These are phyloP conservation scores for Pseudopipra pipra DNA, from an alignment of 2,113 vertebrate species.

Conservation along the genomic window DNA sequence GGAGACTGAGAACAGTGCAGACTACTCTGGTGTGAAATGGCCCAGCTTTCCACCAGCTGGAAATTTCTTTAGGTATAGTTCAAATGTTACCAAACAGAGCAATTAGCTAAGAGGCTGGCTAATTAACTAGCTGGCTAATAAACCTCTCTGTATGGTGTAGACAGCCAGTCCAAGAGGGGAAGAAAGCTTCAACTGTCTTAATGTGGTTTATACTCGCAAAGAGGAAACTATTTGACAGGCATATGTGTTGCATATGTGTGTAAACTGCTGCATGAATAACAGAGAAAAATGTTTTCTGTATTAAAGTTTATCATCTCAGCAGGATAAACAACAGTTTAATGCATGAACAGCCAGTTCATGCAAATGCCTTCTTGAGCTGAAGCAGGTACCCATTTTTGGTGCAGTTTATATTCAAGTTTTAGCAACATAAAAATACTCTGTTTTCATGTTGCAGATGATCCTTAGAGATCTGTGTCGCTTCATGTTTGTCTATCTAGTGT, in stretches of 20 bases:
- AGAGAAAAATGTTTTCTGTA: neutral
- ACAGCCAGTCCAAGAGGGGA: neutral
- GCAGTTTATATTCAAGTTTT: neutral
- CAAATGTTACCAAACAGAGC: neutral
- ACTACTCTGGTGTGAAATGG: neutral
- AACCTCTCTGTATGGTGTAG: neutral
- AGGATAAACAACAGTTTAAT: neutral
- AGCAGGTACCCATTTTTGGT: neutral
- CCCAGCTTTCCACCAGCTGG: neutral
- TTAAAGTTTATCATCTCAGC: neutral
- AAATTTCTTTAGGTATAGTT: neutral
- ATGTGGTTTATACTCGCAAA: neutral
- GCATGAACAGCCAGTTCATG: neutral
- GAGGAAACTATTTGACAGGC: neutral
- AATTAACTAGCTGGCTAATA: neutral
- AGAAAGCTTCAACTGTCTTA: neutral
- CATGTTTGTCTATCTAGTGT: conserved; percentile 91
- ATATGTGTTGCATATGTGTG: neutral
- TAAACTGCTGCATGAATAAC: neutral
- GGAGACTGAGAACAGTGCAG: neutral
- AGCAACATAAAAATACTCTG: neutral
- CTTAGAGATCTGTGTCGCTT: conserved; percentile 92
- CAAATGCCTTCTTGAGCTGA: neutral
- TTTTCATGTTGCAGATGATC: conserved; percentile 84
- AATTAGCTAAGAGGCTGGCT: neutral